Percentiles rank a stretch among this genome's conserved stretches.
Conservation (phyloP, 2,888 invertebrate genomes). For the Meteorus colon region DNA sequence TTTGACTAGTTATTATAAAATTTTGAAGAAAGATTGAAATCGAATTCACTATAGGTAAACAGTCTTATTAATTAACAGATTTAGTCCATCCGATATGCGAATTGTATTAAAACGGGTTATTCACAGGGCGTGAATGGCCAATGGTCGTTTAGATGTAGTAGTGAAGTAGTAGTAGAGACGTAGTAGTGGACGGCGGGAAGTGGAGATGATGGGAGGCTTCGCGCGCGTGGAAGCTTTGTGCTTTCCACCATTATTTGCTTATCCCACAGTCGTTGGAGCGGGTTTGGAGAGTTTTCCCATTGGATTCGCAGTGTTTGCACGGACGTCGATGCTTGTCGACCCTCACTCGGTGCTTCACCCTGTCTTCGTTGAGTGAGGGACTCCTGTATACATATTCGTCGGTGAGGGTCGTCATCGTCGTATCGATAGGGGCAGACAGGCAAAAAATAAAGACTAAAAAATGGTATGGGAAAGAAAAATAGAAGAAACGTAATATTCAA, state of each 20-base stretch:
- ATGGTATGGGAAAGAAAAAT: constrained; percentile 29
- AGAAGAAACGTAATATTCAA: constrained; percentile 25
- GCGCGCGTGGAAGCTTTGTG: constrained; percentile 46
- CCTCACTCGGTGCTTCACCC: constrained; percentile 49
- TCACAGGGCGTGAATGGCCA: constrained; percentile 1
- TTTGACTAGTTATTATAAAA: too few species aligned
- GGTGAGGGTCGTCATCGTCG: constrained; percentile 15
- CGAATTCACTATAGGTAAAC: background rate
- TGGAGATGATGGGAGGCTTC: background rate
- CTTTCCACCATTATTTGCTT: constrained; percentile 55
- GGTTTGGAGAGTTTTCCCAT: constrained; percentile 46
- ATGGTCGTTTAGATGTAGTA: background rate
- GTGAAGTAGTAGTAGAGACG: background rate
- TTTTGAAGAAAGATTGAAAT: background rate
- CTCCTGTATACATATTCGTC: constrained; percentile 23
- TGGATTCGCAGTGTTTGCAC: constrained; percentile 51
- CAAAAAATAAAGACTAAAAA: constrained; percentile 19
- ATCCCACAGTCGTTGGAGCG: constrained; percentile 38
- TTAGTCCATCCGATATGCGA: background rate
- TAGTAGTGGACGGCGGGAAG: background rate
- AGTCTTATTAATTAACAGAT: background rate
- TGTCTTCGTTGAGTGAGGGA: constrained; percentile 27
- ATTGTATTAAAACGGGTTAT: constrained; percentile 5
- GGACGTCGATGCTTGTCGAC: constrained; percentile 49
- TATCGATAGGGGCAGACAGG: background rate